Base-by-base conservation (phyloP, 1,140 invertebrate genomes). In the Telenomus remus region DNA sequence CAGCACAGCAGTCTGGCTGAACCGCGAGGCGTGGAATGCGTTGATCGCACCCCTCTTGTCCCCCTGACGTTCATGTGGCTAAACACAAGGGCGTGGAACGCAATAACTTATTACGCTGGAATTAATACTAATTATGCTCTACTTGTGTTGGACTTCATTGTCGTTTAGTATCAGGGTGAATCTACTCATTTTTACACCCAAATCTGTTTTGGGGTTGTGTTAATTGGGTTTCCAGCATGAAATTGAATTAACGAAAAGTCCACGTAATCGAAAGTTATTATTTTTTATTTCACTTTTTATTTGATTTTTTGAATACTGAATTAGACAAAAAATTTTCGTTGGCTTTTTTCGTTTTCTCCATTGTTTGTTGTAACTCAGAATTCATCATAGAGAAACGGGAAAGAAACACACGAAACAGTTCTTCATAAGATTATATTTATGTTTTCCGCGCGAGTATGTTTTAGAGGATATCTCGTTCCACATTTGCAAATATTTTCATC, bases 11-110 rank as follows among this genome's bases (percentile, higher is more conserved):
- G 60, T 65, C 56, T 66, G 57, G 51, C 64, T 74, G 71, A 27
- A 64, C 50, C 46, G 43, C 16, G 55, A 66, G 59, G 60, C 57
- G 39, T 54, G 73, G 71, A 69, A 76, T 72, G 55, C 54, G 55
- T 44, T 64, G 74, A 72, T 78, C 66, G 69, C 66, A 19, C 71
- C 66, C 74, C 37, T 27, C 19, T 33, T 54, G 50, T 65, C 46
- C 44, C 57, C 16, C 61, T 75, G 53, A 69, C 68, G 54, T 68
- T 69, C 55, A 61, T 75, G 71, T 55, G 66, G 71, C 43, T 72
- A 79, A 66, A 75, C 71, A 35, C 66, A 73, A 57, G 69, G 72
- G 76, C 14, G 47, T 54, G 61, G 70, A 70, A 64, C 43, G 55
- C 55, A 76, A 68, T 71, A 77, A 66, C 74, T 56, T 68, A 63